Evolutionary conservation across 2,888 invertebrate genomes (phyloP).

Genomic region (Zootermopsis nevadensis): DNA sequence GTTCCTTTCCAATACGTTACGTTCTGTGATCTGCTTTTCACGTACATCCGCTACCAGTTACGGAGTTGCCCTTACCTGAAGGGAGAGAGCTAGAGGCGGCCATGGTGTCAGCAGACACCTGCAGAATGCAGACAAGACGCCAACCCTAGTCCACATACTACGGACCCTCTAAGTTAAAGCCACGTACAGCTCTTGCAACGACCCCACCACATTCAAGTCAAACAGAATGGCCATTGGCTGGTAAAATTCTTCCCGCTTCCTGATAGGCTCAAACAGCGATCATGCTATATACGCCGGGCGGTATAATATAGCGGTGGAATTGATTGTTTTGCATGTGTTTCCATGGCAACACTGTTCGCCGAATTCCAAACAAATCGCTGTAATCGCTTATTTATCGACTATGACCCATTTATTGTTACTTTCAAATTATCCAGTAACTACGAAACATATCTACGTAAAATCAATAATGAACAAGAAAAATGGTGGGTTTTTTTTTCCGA

Average conservation of each 20-base stretch:
- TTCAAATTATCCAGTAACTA: background rate
- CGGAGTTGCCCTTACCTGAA: conserved; percentile 4
- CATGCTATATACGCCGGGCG: conserved; percentile 40
- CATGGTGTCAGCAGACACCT: conserved; percentile 30
- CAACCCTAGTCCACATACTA: conserved; percentile 2
- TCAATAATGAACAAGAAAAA: background rate
- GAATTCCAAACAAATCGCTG: conserved; percentile 50
- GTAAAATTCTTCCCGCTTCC: conserved; percentile 36
- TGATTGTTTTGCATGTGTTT: conserved; percentile 49
- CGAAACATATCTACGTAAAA: background rate
- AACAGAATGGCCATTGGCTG: conserved; percentile 44
- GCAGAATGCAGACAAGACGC: conserved; percentile 36
- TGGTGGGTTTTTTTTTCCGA: too few relatives aligned
- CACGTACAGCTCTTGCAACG: conserved; percentile 31
- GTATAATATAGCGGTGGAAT: conserved; percentile 37
- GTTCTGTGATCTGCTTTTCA: too few relatives aligned
- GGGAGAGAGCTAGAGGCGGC: background rate
- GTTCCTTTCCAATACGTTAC: too few relatives aligned
- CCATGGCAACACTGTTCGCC: conserved; percentile 45
- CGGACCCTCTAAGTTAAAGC: conserved; percentile 23
- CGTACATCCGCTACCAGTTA: background rate
- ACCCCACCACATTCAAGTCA: conserved; percentile 31
- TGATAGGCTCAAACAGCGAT: conserved; percentile 42
- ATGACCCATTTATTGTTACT: conserved; percentile 33
- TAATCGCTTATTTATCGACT: conserved; percentile 30